Base-by-base conservation (phyloP, 2,113 vertebrate genomes). In the Bubo blakistoni region DNA sequence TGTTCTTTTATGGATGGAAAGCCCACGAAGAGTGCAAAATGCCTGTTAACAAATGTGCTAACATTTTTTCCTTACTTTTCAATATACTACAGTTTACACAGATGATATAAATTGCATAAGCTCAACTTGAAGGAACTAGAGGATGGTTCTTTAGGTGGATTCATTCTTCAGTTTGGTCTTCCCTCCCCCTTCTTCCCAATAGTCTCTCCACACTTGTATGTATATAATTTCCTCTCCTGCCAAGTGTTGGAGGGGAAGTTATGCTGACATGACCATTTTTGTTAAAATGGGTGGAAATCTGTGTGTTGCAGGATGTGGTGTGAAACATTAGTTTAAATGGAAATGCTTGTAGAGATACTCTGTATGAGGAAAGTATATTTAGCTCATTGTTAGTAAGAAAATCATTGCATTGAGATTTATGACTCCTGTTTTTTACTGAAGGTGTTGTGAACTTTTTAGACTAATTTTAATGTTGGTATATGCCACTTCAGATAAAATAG, bases 21-120 rank as follows among this genome's bases (percentile, higher is more conserved):
- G 8, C 2, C 29, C 30, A 59, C 18, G 26, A 58, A 73, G 72
- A 72, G 2, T 29, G 15, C 19, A 34, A 86, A 77, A 55, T 59
- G 9, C 5, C 8, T 36, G 10, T 62, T 63, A 62, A 80, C 5
- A 74, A 61, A 49, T 5, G 1, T 27, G 10, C 25, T 57, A 57
- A 44, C 3, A 10, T 22, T 54, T 81, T 55, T 42, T 21, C 6
- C 20, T 18, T 54, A 4, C 3, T 55, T 89, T 89, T 78, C 38
- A 73, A 12, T 66, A 25, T 30, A 3, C 7, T 62, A 8, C 13
- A 25, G 7, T 57, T 86, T 40, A n/a, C 22, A 52, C 0, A 1
- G 17, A 18, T 42, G 3, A 10, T 19, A 36, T 38, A 46, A 76
- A 85, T 47, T 78, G 2, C n/a, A 69, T 63, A 49, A 86, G 10